Evolutionary conservation across 2,797 vertebrate genomes (phyloP), one percentile per base, ranked within the genome.

Genomic region (Chaetodon trifasciatus): DNA sequence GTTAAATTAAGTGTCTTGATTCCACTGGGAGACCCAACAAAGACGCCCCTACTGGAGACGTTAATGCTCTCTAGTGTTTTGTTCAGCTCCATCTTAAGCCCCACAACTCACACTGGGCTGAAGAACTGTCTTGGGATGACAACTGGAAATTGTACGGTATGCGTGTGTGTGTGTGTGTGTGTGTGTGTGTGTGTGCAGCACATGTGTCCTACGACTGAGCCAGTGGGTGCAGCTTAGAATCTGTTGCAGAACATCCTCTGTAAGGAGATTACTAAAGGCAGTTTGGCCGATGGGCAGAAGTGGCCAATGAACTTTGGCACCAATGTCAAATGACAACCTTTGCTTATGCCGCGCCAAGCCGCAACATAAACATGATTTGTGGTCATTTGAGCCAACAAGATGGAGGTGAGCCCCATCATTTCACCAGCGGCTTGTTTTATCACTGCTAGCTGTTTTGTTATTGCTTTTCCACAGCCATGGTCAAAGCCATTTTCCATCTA

Each of bases 11-110:
- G 89, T 81, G 78, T 87, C 85, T 81, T n/a, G 84, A 85, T 79
- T 91, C 91, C 88, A 86, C 81, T 74, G 88, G 89, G 89, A 88
- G 82, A 66, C 1, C 72, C 72, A 85, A 89, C 86, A 89, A 90
- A 89, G 85, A 88, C 77, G 76, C 83, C 57, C 75, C 74, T 74
- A 79, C 83, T 86, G 84, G 81, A 89, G 86, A 88, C 85, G 86
- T 89, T 91, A 86, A 91, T 90, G 84, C 90, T 91, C 90, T 92
- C 86, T 65, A 85, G 88, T 91, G 92, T 91, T 92, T 90, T 90
- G 88, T 88, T 91, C 75, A 77, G 83, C 85, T 86, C 80, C 84
- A 85, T 91, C 91, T 91, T 93, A 90, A 93, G 87, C 86, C 81
- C 61, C 89, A 68, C 89, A 83, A 80, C 85, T 89, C 89, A 90